Conservation (phyloP, 2,797 vertebrate species). For the Pempheris klunzingeri region DNA sequence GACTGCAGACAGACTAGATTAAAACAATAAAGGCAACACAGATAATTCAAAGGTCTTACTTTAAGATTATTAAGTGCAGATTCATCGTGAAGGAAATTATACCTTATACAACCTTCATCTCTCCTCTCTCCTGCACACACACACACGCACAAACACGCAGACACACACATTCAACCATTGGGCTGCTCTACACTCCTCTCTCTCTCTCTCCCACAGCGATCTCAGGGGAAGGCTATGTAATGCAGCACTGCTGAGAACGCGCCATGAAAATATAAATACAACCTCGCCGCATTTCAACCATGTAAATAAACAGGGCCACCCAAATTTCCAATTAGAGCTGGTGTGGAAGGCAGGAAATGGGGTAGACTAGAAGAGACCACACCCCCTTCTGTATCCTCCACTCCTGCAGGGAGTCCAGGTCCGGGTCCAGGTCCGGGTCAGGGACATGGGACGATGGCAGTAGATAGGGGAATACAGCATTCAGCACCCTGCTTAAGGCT, state of each 20-base stretch:
- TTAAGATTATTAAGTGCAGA: slow-evolving; percentile 23
- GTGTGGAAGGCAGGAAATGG: slow-evolving; percentile 96
- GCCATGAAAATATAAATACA: slow-evolving; percentile 97
- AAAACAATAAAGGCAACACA: neutral
- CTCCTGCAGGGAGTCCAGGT: slow-evolving; percentile 53
- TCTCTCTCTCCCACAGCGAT: slow-evolving; percentile 79
- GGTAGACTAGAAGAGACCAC: slow-evolving; percentile 81
- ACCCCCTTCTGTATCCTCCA: slow-evolving; percentile 62
- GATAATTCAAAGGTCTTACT: slow-evolving; percentile 13
- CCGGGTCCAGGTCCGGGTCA: slow-evolving; percentile 42
- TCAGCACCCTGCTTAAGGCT: slow-evolving; percentile 4
- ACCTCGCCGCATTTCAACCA: slow-evolving; percentile 95
- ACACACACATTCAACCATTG: slow-evolving; percentile 32
- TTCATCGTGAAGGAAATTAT: slow-evolving; percentile 32
- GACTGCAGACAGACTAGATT: neutral
- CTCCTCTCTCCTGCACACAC: slow-evolving; percentile 3
- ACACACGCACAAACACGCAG: slow-evolving; percentile 23
- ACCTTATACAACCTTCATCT: slow-evolving; percentile 48
- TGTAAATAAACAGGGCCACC: slow-evolving; percentile 99
- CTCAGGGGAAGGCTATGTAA: slow-evolving; percentile 90
- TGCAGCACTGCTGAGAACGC: slow-evolving; percentile 96
- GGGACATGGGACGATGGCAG: slow-evolving; percentile 59
- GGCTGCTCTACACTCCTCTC: slow-evolving; percentile 46
- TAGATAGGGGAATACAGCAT: slow-evolving; percentile 17
- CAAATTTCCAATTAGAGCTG: slow-evolving; percentile 99